Evolutionary conservation across 2,888 invertebrate species (phyloP), one percentile per base, ranked within the genome.

Genomic region (Eupithecia subumbrata): DNA sequence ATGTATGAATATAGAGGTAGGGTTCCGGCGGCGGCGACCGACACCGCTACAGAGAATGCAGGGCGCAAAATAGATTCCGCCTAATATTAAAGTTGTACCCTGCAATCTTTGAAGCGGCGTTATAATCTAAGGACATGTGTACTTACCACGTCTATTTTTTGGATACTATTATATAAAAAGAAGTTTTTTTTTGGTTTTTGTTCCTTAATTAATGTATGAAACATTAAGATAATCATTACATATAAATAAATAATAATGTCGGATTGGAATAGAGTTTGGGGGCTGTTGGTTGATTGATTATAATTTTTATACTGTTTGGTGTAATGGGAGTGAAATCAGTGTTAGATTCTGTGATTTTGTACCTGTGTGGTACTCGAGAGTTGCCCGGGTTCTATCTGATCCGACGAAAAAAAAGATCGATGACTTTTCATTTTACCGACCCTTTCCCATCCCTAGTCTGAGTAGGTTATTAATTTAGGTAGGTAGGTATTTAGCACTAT

Each of bases 121-220:
- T 86, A 77, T 82, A 83, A 83, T 85, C 86, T 88, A 88, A 86
- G 86, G 85, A 88, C 87, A 85, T 87, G 88, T 92, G 92, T 93
- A 94, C 93, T 93, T 94, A 94, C 88, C 89, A 89, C 88, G 87
- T 88, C 88, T 88, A 87, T 89, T 85, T 85, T 88, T 88, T 89
- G 93, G 93, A 92, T 93, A 93, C 93, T 93, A 91, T 90, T 88
- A 89, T 90, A 90, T 91, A 86, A 89, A 90, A 89, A 90, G 90
- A 87, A 89, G 87, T 87, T 90, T 91, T 91, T n/a, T 67, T 94
- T 92, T 92, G 94, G 92, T 95, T 94, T 92, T 95, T 95, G 95
- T 95, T 95, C 95, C 95, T 95, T 93, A 92, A 92, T 91, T 95
- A 94, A 91, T 95, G 91, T 95, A 93, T 91, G 89, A 87, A 91